phyloP scores from a whole-genome alignment of 2,797 vertebrate species.

The Ataeniobius toweri region DNA sequence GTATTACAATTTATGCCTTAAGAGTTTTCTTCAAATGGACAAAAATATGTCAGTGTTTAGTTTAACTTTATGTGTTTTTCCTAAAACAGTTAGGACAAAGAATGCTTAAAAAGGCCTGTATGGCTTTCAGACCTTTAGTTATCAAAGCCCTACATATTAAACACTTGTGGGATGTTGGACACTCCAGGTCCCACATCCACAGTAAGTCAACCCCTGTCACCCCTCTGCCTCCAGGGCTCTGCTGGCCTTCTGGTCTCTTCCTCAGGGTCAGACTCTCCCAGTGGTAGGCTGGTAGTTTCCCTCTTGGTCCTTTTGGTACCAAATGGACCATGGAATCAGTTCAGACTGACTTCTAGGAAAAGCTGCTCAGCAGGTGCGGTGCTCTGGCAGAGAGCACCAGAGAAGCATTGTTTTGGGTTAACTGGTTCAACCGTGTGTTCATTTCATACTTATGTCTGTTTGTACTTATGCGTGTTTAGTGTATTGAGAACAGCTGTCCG shows the following conservation, averaged over 20 bases:
- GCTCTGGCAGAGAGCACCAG: slow-evolving; percentile 15
- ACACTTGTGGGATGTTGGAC: too few relatives aligned
- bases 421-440: slow-evolving; percentile 7
- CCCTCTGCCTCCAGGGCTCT: slow-evolving; percentile 27
- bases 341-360: slow-evolving; percentile 59
- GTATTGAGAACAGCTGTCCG: slow-evolving; percentile 61
- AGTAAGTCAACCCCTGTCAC: slow-evolving; percentile 22
- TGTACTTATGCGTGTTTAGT: neutral
- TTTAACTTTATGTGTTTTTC: too few relatives aligned
- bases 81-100: neutral
- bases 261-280: slow-evolving; percentile 52
- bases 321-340: slow-evolving; percentile 69
- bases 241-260: slow-evolving; percentile 14
- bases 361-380: slow-evolving; percentile 40
- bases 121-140: neutral
- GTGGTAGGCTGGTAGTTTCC: slow-evolving; percentile 30
- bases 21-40: too few relatives aligned
- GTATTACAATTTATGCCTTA: too few relatives aligned
- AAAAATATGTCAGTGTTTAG: too few relatives aligned
- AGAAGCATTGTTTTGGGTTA: slow-evolving; percentile 38
- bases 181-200: slow-evolving; percentile 35
- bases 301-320: slow-evolving; percentile 56
- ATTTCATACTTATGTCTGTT: neutral
- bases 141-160: neutral
- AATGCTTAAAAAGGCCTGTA: neutral